Evolutionary conservation across 2,113 vertebrate genomes (phyloP).

Genomic region (Crotalus tigris): DNA sequence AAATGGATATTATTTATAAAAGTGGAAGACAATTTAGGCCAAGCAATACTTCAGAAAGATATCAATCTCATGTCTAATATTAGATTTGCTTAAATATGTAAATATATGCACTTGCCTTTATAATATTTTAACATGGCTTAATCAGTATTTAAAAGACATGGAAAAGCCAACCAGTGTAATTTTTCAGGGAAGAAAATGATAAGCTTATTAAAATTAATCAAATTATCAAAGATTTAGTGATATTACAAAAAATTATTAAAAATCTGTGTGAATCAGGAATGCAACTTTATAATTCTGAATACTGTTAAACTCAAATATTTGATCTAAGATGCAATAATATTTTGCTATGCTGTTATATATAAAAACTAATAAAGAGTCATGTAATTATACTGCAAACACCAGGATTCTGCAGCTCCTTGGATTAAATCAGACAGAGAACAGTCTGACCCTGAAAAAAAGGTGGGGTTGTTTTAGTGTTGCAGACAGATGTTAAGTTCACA

Average conservation of each 20-base stretch:
- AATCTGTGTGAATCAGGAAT: not conserved
- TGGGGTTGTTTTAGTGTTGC: not conserved
- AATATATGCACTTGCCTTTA: not conserved
- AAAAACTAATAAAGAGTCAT: not conserved
- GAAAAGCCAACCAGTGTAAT: not conserved
- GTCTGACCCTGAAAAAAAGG: not conserved
- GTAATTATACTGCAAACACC: not conserved
- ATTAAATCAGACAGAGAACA: not conserved
- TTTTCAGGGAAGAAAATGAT: not conserved
- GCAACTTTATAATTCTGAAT: not conserved
- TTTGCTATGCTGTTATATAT: not conserved
- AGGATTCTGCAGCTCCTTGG: not conserved
- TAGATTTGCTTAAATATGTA: not conserved
- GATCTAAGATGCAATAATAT: not conserved
- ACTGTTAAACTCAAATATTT: not conserved
- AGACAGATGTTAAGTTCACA: not conserved
- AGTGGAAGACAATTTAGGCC: not conserved
- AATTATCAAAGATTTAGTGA: not conserved
- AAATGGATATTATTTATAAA: not conserved
- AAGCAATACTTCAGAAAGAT: not conserved
- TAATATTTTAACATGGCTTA: not conserved
- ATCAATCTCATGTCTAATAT: not conserved
- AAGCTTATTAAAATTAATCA: not conserved
- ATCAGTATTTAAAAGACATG: not conserved
- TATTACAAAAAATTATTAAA: not conserved